Conservation (phyloP, 1,140 invertebrate species). For the Nasonia giraulti region DNA sequence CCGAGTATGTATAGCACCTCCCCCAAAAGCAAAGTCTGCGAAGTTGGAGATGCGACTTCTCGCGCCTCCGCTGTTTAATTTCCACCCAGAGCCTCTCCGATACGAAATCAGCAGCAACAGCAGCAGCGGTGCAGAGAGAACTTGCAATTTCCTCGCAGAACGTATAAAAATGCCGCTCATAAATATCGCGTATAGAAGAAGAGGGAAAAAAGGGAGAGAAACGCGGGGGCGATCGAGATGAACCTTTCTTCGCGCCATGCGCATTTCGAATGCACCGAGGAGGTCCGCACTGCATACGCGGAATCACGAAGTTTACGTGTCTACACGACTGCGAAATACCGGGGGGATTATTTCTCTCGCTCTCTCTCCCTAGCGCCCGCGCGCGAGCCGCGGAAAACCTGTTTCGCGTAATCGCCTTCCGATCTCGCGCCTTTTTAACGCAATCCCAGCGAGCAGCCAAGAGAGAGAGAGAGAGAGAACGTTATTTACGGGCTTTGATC, state of each 20-base stretch:
- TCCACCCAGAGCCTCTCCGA: too few species aligned
- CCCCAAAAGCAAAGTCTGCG: conserved; percentile 40
- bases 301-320: conserved; percentile 44
- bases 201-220: background rate
- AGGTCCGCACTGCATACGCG: background rate
- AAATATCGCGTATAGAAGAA: background rate
- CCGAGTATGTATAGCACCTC: background rate
- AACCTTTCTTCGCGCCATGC: background rate
- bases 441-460: background rate
- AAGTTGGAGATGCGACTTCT: conserved; percentile 28
- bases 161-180: background rate
- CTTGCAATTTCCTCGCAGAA: background rate
- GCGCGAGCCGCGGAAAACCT: conserved; percentile 44
- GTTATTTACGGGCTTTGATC: conserved; percentile 45
- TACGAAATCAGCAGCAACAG: background rate
- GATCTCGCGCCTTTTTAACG: conserved; percentile 40
- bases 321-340: conserved; percentile 44
- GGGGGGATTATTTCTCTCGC: conserved; percentile 23
- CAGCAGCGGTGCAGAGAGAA: background rate
- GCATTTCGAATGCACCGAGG: conserved; percentile 26
- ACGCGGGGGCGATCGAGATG: conserved; percentile 3
- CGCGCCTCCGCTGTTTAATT: background rate
- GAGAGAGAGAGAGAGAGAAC: background rate
- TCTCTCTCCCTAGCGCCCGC: background rate
- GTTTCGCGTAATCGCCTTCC: conserved; percentile 46